Evolutionary conservation across 2,113 vertebrate species (phyloP), one percentile per base, ranked within the genome.

Genomic region (Cyanoliseus patagonus): DNA sequence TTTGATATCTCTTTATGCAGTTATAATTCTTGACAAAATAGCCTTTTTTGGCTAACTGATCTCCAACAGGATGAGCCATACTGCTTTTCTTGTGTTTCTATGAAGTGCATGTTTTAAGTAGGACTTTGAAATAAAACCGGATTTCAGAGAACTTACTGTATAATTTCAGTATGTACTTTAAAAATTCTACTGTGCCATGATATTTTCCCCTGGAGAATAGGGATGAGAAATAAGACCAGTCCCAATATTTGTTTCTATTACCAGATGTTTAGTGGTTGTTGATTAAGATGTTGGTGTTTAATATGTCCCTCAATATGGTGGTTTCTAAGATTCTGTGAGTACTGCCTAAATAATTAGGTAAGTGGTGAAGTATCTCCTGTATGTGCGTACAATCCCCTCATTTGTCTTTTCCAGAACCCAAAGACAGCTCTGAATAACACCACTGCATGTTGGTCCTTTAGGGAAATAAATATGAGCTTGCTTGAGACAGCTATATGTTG

Each of bases 11-110:
- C 44, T 76, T 94, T 95, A 84, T 62, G 79, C 61, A 61, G 33
- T 90, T 73, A 92, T 52, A 90, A 90, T 95, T 97, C 74, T 92
- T 96, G 93, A 90, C 85, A 95, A 51, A 91, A 77, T 33, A 89
- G 42, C 39, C 37, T 83, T 90, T 96, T 92, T 91, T 68, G 86
- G 66, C 62, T 95, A 94, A 95, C 92, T 85, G 52, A 91, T 94
- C 96, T 91, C 59, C 47, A 75, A 73, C 49, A 63, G 69, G 23
- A 53, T 91, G 75, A 91, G 49, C 57, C 37, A 20, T 78, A 62
- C 51, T 83, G 55, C 62, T 95, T 94, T 86, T 51, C 55, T 92
- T 76, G 33, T 46, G 52, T 76, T 92, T 42, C 74, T 39, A 73
- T 62, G 87, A 91, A 75, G 70, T 64, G 9, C 3, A 3, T 12